Percentiles rank a stretch among this genome's conserved stretches.
phyloP scores from a whole-genome alignment of 2,888 invertebrate species.

The Mongoloraphidia duomilia region DNA sequence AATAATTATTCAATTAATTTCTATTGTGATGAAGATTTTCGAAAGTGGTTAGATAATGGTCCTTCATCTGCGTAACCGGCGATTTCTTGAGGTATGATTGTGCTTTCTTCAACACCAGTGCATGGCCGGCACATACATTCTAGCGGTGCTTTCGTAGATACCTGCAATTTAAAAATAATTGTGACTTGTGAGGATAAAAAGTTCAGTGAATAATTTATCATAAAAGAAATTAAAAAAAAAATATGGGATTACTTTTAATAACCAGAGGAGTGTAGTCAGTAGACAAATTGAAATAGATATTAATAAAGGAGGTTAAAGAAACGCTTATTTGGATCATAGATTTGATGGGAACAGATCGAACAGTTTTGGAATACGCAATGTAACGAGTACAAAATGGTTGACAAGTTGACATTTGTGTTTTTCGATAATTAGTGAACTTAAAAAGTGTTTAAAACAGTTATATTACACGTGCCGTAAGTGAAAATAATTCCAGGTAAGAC shows the following conservation, averaged over 20 bases:
- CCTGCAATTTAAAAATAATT: constrained; percentile 34
- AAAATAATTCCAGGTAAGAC: no score
- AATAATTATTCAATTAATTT: not conserved
- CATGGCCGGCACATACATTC: constrained; percentile 93
- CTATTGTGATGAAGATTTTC: constrained; percentile 47
- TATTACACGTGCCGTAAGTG: no score
- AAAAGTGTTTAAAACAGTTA: no score
- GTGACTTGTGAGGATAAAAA: not conserved
- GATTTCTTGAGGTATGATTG: constrained; percentile 80
- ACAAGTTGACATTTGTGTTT: no score
- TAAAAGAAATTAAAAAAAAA: not conserved
- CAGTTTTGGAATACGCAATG: no score
- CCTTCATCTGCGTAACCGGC: constrained; percentile 74
- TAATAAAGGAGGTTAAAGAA: no score
- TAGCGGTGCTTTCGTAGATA: constrained; percentile 80
- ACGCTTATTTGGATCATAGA: no score
- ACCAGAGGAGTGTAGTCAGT: not conserved
- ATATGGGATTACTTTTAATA: not conserved
- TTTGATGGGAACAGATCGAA: no score
- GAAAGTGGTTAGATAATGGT: constrained; percentile 64
- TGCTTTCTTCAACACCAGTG: constrained; percentile 73
- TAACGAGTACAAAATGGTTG: no score
- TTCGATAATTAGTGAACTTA: no score
- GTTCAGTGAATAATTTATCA: not conserved
- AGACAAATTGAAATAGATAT: no score